These are phyloP conservation scores for Taeniopygia guttata DNA, from an alignment of 2,797 vertebrate genomes.

Conservation along the genomic window DNA sequence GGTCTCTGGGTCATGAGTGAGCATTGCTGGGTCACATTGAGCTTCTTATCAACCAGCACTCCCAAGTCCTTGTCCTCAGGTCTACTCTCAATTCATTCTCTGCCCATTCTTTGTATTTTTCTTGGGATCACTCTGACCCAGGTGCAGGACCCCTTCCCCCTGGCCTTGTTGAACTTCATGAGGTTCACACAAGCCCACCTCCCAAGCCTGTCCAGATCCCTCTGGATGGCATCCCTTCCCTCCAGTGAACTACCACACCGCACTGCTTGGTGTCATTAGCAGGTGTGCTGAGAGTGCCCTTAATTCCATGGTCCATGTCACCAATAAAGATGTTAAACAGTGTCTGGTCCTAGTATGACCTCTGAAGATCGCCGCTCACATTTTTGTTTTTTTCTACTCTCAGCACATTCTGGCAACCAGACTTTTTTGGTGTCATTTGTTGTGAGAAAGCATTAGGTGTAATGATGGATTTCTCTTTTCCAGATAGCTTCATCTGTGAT, in stretches of 20 bases:
- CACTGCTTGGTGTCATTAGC: neutral
- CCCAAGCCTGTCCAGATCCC: neutral
- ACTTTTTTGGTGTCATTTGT: neutral
- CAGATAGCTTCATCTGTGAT: neutral
- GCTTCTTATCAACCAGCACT: neutral
- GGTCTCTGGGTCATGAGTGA: neutral
- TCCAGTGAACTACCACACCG: rapidly evolving
- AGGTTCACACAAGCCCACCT: neutral
- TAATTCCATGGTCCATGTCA: neutral
- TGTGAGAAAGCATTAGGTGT: neutral
- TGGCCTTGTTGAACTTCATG: neutral
- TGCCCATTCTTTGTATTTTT: neutral
- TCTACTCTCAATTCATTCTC: neutral
- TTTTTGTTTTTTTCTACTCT: neutral
- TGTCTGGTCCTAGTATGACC: neutral
- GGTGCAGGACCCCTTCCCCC: neutral
- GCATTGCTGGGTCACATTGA: rapidly evolving
- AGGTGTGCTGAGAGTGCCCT: neutral
- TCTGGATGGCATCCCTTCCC: neutral
- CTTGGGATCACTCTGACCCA: neutral
- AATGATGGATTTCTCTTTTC: slow-evolving; percentile 7
- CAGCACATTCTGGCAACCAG: neutral
- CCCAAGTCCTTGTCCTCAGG: neutral
- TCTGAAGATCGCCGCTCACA: neutral
- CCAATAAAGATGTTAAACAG: neutral